Conservation (phyloP, 2,113 vertebrate species). For the Haemorhous mexicanus region DNA sequence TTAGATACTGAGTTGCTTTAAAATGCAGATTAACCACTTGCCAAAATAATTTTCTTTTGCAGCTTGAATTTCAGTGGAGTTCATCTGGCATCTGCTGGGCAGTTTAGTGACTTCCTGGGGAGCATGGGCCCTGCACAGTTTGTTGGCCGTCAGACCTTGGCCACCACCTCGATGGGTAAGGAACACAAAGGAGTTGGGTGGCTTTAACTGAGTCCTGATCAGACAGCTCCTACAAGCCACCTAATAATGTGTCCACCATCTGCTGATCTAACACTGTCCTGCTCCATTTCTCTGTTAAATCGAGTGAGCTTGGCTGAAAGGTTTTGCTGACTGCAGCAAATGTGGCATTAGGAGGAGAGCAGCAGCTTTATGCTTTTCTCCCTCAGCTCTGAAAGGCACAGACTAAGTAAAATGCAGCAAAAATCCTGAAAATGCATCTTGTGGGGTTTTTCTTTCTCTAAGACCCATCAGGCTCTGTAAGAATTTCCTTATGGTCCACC, state of each 20-base stretch:
- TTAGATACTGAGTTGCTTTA: background rate
- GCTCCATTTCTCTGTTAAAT: background rate
- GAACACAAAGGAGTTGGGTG: background rate
- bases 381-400: background rate
- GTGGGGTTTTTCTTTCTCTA: background rate
- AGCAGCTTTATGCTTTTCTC: background rate
- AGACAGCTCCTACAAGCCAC: background rate
- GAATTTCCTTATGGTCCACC: background rate
- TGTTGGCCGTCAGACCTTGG: constrained; percentile 94
- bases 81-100: constrained; percentile 92
- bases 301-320: background rate
- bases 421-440: background rate
- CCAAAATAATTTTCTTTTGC: constrained; percentile 47
- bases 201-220: background rate
- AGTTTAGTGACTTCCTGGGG: constrained; percentile 96
- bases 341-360: background rate
- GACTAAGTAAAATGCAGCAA: background rate
- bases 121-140: constrained; percentile 98
- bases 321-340: background rate
- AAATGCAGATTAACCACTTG: constrained; percentile 17
- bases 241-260: background rate
- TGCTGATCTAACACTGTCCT: background rate
- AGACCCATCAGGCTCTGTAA: background rate
- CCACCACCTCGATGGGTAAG: constrained; percentile 98
- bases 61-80: constrained; percentile 97